Evolutionary conservation across 2,797 vertebrate species (phyloP).

Genomic region (Chaetophractus vellerosus): DNA sequence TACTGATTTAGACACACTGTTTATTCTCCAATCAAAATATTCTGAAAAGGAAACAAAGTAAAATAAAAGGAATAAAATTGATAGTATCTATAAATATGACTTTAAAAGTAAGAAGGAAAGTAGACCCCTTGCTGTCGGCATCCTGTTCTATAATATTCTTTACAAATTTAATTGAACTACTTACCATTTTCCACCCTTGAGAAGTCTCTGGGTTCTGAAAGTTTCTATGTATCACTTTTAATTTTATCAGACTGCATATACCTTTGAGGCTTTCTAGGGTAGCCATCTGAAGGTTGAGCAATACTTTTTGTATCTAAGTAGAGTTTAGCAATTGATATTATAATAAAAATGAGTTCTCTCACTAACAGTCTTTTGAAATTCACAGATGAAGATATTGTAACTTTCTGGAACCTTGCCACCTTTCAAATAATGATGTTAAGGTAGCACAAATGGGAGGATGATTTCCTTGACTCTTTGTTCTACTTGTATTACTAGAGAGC

Average conservation of each 20-base stretch:
- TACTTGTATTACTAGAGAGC: not conserved
- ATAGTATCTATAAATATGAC: not conserved
- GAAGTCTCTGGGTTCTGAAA: constrained; percentile 30
- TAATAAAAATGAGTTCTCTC: constrained; percentile 43
- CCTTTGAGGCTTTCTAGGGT: not conserved
- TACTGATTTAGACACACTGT: not conserved
- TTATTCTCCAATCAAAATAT: constrained; percentile 35
- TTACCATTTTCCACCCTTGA: constrained; percentile 11
- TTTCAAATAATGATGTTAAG: constrained; percentile 26
- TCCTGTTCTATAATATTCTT: not conserved
- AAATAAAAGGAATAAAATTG: constrained; percentile 41
- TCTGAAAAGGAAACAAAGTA: constrained; percentile 26
- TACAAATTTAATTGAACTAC: constrained; percentile 12
- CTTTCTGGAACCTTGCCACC: constrained; percentile 49
- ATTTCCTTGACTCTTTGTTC: not conserved
- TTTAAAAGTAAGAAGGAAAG: constrained; percentile 43
- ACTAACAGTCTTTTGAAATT: not conserved
- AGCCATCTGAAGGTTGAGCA: not conserved
- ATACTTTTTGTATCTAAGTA: constrained; percentile 27
- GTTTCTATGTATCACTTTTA: not conserved
- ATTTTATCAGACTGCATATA: not conserved
- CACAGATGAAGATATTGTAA: not conserved
- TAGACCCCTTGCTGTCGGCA: not conserved
- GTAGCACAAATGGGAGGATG: not conserved
- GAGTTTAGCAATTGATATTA: constrained; percentile 4